These are phyloP conservation scores for Cricetomys ansorgei DNA, from an alignment of 2,113 vertebrate species.

Conservation along the genomic window DNA sequence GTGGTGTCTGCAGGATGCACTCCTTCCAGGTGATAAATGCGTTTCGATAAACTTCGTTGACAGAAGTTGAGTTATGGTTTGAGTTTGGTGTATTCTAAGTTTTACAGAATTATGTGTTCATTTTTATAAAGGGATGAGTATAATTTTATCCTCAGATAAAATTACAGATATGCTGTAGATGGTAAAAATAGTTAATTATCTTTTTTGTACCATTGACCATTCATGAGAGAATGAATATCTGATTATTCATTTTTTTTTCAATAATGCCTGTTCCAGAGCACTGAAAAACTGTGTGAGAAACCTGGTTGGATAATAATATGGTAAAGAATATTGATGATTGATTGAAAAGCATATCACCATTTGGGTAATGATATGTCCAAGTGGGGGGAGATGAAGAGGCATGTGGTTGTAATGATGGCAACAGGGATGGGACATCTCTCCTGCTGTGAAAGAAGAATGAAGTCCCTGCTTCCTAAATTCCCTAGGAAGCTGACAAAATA, in stretches of 20 bases:
- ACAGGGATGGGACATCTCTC: not conserved
- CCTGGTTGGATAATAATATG: not conserved
- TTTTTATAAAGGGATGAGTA: not conserved
- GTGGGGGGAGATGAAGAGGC: not conserved
- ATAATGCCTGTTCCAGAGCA: constrained; percentile 10
- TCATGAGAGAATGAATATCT: not conserved
- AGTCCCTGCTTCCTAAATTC: not conserved
- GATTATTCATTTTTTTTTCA: constrained; percentile 18
- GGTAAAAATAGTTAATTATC: constrained; percentile 41
- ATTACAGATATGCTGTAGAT: not conserved
- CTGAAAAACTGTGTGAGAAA: not conserved
- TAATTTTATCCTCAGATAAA: constrained; percentile 29
- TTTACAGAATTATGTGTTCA: not conserved
- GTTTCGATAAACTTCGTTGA: not conserved
- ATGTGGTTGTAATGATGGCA: not conserved
- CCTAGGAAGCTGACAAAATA: not conserved
- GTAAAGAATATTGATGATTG: not conserved
- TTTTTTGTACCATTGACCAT: constrained; percentile 23
- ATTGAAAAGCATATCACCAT: not conserved
- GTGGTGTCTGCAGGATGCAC: not conserved
- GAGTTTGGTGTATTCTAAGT: not conserved
- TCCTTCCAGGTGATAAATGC: not conserved
- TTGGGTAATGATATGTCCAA: not conserved
- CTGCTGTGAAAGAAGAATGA: not conserved
- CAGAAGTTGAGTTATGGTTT: constrained; percentile 1